Evolutionary conservation across 2,113 vertebrate species (phyloP).

Genomic region (Cariama cristata): DNA sequence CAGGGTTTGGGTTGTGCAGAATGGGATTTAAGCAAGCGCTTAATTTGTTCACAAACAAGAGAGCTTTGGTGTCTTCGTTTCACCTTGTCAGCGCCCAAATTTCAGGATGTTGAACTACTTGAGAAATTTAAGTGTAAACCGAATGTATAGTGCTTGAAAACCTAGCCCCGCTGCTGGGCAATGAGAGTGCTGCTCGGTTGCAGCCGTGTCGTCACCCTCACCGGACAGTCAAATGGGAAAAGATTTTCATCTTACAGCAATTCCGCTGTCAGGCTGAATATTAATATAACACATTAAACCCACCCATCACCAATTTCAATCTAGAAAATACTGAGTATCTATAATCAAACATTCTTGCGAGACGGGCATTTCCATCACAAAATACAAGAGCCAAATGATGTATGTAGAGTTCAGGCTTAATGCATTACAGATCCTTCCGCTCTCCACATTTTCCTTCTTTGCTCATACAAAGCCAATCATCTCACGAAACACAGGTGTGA

Average conservation of each 20-base stretch:
- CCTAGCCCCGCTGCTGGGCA: neutral
- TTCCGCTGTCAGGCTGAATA: neutral
- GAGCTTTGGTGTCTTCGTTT: neutral
- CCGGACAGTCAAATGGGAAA: neutral
- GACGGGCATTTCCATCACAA: neutral
- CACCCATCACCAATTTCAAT: neutral
- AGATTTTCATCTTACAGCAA: neutral
- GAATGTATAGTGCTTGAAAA: neutral
- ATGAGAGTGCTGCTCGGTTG: neutral
- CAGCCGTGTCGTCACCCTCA: too few relatives aligned
- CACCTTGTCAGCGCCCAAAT: neutral
- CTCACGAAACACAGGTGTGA: neutral
- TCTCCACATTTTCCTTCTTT: neutral
- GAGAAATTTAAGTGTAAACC: neutral
- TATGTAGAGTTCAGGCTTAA: constrained; percentile 10
- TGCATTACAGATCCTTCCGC: neutral
- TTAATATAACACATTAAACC: neutral
- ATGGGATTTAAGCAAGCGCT: neutral
- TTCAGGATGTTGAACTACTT: neutral
- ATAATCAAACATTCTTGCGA: neutral
- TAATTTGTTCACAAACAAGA: neutral
- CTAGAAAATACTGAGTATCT: neutral
- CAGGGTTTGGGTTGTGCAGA: neutral
- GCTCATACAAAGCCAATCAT: neutral
- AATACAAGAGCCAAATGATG: neutral